phyloP scores from a whole-genome alignment of 2,113 vertebrate species.

The Pteropus alecto region DNA sequence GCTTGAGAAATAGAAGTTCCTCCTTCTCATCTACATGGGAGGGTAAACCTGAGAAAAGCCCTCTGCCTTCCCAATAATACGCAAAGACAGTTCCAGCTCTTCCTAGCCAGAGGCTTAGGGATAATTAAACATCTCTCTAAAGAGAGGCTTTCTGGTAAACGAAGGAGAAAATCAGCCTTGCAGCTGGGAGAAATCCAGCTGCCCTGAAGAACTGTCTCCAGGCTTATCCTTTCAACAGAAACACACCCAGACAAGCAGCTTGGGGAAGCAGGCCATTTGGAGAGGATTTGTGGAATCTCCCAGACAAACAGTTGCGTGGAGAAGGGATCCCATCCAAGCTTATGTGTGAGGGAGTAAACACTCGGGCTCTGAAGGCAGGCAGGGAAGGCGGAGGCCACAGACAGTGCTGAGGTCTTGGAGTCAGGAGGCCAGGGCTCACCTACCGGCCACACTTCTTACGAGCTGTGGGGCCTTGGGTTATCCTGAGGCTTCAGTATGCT shows the following conservation, averaged over 20 bases:
- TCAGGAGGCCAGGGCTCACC: not conserved
- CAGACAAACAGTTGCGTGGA: constrained; percentile 69
- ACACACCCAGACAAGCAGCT: constrained; percentile 60
- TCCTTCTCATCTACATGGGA: not conserved
- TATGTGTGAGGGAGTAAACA: constrained; percentile 53
- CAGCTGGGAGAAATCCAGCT: constrained; percentile 66
- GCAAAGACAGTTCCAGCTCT: constrained; percentile 52
- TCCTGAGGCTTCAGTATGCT: not conserved
- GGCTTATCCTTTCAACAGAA: constrained; percentile 61
- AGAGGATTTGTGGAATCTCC: constrained; percentile 71
- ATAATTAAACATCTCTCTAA: constrained; percentile 67
- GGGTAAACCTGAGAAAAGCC: not conserved
- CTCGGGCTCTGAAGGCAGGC: not conserved
- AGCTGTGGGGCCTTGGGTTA: not conserved
- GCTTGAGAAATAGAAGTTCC: not conserved
- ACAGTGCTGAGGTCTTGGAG: not conserved
- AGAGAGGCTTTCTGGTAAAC: constrained; percentile 58
- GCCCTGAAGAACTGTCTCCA: constrained; percentile 53
- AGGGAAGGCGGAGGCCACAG: not conserved
- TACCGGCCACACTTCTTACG: not conserved
- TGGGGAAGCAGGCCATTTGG: constrained; percentile 72
- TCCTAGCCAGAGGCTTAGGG: constrained; percentile 58
- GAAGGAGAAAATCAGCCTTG: constrained; percentile 51
- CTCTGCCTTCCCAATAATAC: not conserved
- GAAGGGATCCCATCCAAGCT: constrained; percentile 63